Conservation (phyloP, 1,140 invertebrate species). For the Drosophila santomea region DNA sequence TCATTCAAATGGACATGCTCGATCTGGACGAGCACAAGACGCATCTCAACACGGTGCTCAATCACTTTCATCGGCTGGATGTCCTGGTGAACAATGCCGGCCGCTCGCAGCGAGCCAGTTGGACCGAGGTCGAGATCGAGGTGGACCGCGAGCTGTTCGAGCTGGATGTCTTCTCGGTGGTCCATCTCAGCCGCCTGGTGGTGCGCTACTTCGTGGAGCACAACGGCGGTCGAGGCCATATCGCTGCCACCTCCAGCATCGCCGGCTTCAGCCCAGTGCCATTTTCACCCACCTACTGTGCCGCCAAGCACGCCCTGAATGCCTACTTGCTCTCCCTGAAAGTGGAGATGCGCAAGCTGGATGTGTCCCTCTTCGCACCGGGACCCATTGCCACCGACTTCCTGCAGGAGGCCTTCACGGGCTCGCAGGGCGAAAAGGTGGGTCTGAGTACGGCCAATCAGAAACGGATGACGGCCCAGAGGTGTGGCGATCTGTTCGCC, state of each 20-base stretch:
- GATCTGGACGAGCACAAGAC: slow-evolving; percentile 87
- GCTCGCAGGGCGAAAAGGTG: slow-evolving; percentile 86
- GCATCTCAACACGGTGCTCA: slow-evolving; percentile 88
- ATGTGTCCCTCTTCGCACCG: slow-evolving; percentile 91
- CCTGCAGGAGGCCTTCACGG: slow-evolving; percentile 90
- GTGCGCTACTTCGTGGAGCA: slow-evolving; percentile 88
- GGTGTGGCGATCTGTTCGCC: slow-evolving; percentile 90
- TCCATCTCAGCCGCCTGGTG: slow-evolving; percentile 90
- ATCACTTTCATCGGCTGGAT: slow-evolving; percentile 91
- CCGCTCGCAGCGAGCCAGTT: slow-evolving; percentile 91
- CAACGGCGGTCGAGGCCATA: slow-evolving; percentile 87
- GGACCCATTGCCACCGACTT: slow-evolving; percentile 91
- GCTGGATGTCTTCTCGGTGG: slow-evolving; percentile 91
- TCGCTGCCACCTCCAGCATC: slow-evolving; percentile 90
- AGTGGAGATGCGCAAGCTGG: slow-evolving; percentile 87
- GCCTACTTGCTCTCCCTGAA: slow-evolving; percentile 90
- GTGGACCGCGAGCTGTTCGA: slow-evolving; percentile 93
- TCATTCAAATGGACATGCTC: slow-evolving; percentile 90
- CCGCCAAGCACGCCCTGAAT: slow-evolving; percentile 92
- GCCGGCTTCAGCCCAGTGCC: slow-evolving; percentile 90
- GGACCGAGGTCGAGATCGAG: slow-evolving; percentile 90
- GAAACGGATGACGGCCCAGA: slow-evolving; percentile 87
- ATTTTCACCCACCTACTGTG: slow-evolving; percentile 91
- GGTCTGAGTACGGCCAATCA: slow-evolving; percentile 86
- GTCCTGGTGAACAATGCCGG: slow-evolving; percentile 94